Base-by-base conservation (phyloP, 1,140 invertebrate genomes). In the Panagrolaimus sp. region DNA sequence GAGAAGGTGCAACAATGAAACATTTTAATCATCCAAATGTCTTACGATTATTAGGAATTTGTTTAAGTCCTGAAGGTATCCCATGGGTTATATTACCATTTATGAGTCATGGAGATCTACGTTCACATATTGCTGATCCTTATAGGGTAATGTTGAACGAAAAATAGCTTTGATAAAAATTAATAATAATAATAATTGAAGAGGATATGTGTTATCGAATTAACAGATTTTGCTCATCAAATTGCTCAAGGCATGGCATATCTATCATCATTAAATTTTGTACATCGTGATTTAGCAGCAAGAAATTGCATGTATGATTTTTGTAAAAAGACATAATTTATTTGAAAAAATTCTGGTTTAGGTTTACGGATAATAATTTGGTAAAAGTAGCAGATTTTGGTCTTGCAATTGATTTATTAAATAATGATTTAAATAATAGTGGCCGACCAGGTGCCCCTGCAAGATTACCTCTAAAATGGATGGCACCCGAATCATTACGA, bases 401-500 rank as follows among this genome's bases (percentile, higher is more conserved):
- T 5, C 64, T 84, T 11, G 78, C 83, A 16, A 57, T 71, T n/a
- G 73, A 79, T 16, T 48, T 84, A 44, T 84, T 27, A 11, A 27
- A 25, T 57, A 27, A 57, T 57, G 9, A 27, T 25, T 81, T 67
- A 66, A 78, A 16, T 71, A 71, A 46, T 79, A 84, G 2, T 83
- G 78, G 62, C 66, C 53, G 20, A 20, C 25, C 25, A 38, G 42
- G 47, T 51, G 42, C 65, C 5, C 43, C 25, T 16, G 65, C 65
- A 11, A 2, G 80, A 31, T 69, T 78, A 9, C 76, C 83, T 1
- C 70, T 83, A 16, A 84, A 83, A 66, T 85, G 84, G 84, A 78
- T 83, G 74, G 84, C 84, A n/a, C 79, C 79, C 16, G 84, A 85
- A 70, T 72, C 75, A 42, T 65, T 85, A 7, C 76, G 80, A n/a